These are phyloP conservation scores for Sorex araneus DNA, from an alignment of 2,113 vertebrate species.

Conservation along the genomic window DNA sequence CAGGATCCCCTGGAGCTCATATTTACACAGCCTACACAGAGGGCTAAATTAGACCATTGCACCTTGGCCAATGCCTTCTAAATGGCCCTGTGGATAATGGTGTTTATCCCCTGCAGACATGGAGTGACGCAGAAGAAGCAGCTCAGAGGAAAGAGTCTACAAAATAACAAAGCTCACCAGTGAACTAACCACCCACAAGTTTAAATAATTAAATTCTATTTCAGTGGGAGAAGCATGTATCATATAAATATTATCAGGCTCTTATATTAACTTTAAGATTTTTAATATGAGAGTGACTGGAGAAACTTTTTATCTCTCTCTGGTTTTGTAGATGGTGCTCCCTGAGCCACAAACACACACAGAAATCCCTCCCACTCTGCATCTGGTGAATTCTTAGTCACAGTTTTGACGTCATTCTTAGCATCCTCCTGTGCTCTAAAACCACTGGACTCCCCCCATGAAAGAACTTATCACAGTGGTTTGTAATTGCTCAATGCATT, in stretches of 20 bases:
- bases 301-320: not conserved
- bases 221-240: not conserved
- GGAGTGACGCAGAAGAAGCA: not conserved
- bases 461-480: not conserved
- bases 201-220: constrained; percentile 67
- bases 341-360: not conserved
- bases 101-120: constrained; percentile 35
- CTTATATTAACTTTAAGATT: not conserved
- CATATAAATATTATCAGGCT: not conserved
- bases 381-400: not conserved
- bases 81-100: constrained; percentile 51
- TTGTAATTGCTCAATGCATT: not conserved
- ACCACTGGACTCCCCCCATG: not conserved
- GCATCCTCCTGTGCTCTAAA: not conserved
- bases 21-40: not conserved
- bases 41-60: constrained; percentile 45
- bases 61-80: constrained; percentile 1
- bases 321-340: not conserved
- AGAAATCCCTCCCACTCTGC: not conserved
- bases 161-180: constrained; percentile 32
- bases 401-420: not conserved
- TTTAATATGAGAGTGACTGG: not conserved
- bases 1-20: not conserved
- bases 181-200: not conserved
- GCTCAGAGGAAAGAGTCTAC: not conserved